Evolutionary conservation across 2,888 invertebrate genomes (phyloP).

Genomic region (Agriotes lineatus): DNA sequence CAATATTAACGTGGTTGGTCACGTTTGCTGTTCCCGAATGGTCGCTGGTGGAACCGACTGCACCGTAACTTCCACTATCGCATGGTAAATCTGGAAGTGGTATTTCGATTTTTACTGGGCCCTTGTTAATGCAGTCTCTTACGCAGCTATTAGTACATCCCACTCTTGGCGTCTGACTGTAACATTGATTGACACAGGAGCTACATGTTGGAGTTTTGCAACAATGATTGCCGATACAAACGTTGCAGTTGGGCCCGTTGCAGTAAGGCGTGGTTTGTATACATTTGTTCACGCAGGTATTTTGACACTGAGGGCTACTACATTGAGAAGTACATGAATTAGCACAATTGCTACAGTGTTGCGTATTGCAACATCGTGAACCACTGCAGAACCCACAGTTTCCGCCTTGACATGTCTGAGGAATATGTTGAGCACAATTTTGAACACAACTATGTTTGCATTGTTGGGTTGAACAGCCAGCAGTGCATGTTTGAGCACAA

Average conservation of each 20-base stretch:
- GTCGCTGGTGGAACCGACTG: neutral
- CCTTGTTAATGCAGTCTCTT: conserved; percentile 11
- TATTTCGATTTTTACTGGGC: conserved; percentile 15
- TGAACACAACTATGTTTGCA: conserved; percentile 4
- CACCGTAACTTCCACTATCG: neutral
- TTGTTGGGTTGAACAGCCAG: no score
- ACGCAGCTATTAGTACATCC: conserved; percentile 19
- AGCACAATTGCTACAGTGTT: conserved; percentile 18
- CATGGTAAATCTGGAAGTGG: neutral
- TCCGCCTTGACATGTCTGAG: no score
- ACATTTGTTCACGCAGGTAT: conserved; percentile 29
- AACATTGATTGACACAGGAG: conserved; percentile 18
- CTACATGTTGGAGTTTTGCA: conserved; percentile 21
- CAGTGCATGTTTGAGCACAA: conserved; percentile 22
- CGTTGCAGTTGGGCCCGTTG: conserved; percentile 38
- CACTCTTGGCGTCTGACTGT: conserved; percentile 18
- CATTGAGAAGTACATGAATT: conserved; percentile 13
- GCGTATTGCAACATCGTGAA: conserved; percentile 7
- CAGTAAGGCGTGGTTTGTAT: conserved; percentile 32
- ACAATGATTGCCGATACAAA: conserved; percentile 31
- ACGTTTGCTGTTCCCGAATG: conserved; percentile 52
- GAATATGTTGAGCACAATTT: neutral
- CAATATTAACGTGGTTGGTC: conserved; percentile 63
- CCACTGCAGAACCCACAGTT: conserved; percentile 1
- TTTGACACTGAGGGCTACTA: conserved; percentile 22